Percentiles rank a stretch among this genome's conserved stretches.
Evolutionary conservation across 2,888 invertebrate genomes (phyloP).

Genomic region (Athalia circularis): DNA sequence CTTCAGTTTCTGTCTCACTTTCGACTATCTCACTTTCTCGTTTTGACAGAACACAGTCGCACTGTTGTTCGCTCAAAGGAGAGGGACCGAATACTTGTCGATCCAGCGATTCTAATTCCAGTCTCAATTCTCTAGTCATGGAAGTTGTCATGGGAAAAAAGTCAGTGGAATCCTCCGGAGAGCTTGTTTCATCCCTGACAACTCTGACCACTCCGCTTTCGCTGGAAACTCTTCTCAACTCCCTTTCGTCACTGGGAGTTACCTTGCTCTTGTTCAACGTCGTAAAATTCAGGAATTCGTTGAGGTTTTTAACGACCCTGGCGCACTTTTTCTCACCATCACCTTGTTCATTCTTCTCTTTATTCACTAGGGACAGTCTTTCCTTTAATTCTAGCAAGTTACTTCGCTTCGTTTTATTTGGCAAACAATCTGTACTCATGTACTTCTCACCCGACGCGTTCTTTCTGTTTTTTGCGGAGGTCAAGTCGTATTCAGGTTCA

Average conservation of each 20-base stretch:
- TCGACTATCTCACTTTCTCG: slow-evolving; percentile 65
- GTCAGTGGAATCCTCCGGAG: slow-evolving; percentile 86
- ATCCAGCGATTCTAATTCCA: slow-evolving; percentile 90
- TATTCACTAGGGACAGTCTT: slow-evolving; percentile 49
- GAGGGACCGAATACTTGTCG: slow-evolving; percentile 86
- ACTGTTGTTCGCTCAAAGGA: slow-evolving; percentile 65
- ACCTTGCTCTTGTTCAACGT: slow-evolving; percentile 80
- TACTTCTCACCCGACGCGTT: slow-evolving; percentile 67
- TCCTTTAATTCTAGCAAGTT: slow-evolving; percentile 59
- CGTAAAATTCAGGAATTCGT: slow-evolving; percentile 89
- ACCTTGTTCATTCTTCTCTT: slow-evolving; percentile 22
- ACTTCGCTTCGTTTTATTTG: slow-evolving; percentile 61
- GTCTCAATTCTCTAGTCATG: slow-evolving; percentile 87
- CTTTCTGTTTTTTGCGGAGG: slow-evolving; percentile 64
- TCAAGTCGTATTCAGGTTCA: slow-evolving; percentile 63
- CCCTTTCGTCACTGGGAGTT: slow-evolving; percentile 66
- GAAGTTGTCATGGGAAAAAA: slow-evolving; percentile 93
- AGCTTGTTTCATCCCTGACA: slow-evolving; percentile 71
- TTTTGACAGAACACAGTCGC: slow-evolving; percentile 65
- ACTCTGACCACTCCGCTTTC: slow-evolving; percentile 66
- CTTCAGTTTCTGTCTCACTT: slow-evolving; percentile 75
- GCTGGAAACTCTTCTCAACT: slow-evolving; percentile 62
- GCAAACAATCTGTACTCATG: slow-evolving; percentile 63
- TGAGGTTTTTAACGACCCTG: slow-evolving; percentile 85
- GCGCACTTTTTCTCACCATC: slow-evolving; percentile 67